Conservation (phyloP, 1,140 invertebrate species). For the Andrena cerasifolii region DNA sequence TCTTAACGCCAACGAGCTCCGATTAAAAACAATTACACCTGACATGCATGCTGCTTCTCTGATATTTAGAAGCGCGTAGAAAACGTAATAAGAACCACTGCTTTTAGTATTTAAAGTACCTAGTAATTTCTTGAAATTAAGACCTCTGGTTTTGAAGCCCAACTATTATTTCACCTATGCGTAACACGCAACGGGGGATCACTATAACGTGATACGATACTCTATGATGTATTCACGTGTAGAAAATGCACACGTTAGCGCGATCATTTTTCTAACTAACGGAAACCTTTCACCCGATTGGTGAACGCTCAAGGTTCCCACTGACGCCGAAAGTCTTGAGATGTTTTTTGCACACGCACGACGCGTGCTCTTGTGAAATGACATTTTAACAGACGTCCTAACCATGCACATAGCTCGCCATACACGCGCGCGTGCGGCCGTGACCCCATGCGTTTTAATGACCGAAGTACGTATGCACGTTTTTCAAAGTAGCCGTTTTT, state of each 20-base stretch:
- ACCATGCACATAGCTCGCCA: constrained; percentile 7
- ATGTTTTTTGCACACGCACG: constrained; percentile 58
- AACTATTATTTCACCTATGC: background rate
- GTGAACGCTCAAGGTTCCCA: constrained; percentile 56
- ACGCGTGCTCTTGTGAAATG: constrained; percentile 60
- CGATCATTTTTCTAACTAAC: constrained; percentile 42
- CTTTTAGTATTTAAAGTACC: no score
- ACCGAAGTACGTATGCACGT: background rate
- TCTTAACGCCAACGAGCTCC: no score
- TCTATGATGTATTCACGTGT: background rate
- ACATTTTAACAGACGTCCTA: constrained; percentile 35
- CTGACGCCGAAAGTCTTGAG: constrained; percentile 55
- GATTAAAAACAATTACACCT: no score
- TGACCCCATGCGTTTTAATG: constrained; percentile 40
- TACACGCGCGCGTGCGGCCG: constrained; percentile 25
- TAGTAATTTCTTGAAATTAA: no score
- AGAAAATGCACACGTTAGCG: background rate
- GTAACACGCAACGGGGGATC: background rate
- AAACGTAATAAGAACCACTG: no score
- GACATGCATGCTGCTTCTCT: no score
- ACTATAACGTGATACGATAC: background rate
- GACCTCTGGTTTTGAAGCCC: no score
- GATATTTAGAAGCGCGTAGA: no score
- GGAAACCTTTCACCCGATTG: constrained; percentile 58
- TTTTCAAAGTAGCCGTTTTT: background rate